These are phyloP conservation scores for Lates calcarifer DNA, from an alignment of 2,113 vertebrate genomes.

Conservation along the genomic window DNA sequence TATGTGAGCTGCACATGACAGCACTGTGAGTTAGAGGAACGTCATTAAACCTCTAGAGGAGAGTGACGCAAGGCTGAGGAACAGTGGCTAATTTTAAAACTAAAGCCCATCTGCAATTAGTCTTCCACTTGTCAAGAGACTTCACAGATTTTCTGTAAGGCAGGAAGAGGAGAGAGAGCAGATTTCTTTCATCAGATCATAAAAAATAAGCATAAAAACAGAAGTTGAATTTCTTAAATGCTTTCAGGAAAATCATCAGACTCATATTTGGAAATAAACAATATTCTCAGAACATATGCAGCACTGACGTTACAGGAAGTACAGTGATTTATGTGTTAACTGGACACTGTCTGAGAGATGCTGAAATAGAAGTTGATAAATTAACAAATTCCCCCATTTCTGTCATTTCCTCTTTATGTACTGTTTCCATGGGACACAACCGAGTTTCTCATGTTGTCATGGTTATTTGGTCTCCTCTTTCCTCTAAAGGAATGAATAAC, in stretches of 20 bases:
- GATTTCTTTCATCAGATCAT: neutral
- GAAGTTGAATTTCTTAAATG: neutral
- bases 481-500: slow-evolving; percentile 20
- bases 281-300: neutral
- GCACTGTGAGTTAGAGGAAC: neutral
- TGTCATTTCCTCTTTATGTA: slow-evolving; percentile 17
- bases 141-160: neutral
- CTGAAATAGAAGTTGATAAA: slow-evolving; percentile 7
- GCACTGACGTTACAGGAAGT: neutral
- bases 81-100: slow-evolving; percentile 4
- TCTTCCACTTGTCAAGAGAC: slow-evolving; percentile 1
- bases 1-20: slow-evolving; percentile 5
- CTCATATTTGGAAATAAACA: neutral
- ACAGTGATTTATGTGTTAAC: neutral
- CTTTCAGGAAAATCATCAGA: neutral
- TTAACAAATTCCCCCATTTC: neutral
- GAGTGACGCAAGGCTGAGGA: neutral
- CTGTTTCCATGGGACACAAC: neutral
- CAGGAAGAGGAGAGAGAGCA: neutral
- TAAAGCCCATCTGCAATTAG: neutral
- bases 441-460: slow-evolving; percentile 9
- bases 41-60: neutral
- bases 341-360: neutral
- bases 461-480: slow-evolving; percentile 9
- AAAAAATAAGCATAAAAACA: neutral